Base-by-base conservation (phyloP, 2,113 vertebrate genomes). In the Lycaon pictus region DNA sequence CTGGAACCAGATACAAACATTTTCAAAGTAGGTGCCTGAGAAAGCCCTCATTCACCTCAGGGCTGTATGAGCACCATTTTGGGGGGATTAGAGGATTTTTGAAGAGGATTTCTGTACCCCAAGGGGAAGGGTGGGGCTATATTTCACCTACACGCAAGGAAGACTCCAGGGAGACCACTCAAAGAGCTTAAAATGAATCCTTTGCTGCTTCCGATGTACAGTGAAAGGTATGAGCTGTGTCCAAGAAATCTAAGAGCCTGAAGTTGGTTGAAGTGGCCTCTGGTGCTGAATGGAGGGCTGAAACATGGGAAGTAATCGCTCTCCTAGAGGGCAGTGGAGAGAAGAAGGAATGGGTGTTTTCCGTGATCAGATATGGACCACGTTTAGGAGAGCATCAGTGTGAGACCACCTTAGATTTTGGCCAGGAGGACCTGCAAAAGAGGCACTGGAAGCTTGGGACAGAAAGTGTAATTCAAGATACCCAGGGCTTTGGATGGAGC, bases 91-190 rank as follows among this genome's bases (percentile, higher is more conserved):
- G 71, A 93, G 56, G 29, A 37, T 20, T 77, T 93, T 63, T 67
- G 32, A 92, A 80, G 62, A 96, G 23, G 32, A 90, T 72, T 91
- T 93, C 71, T 97, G 86, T 3, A 88, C 48, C 35, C 76, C 74
- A 32, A 22, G 22, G 48, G 15, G 25, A 56, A 11, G 9, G 27
- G 0, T 5, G 48, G 11, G 55, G 23, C n/a, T 53, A 27, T 0
- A 25, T 32, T 79, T 93, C 7, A 56, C 37, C 29, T 3, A 67
- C 32, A 2, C 43, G 11, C 22, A 11, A 88, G 82, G 55, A 63
- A 43, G 37, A 85, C 72, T 86, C 43, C 5, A 29, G n/a, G 63
- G 27, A 22, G 53, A 56, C 48, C 2, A 48, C 25, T 76, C 51
- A 29, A 35, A 79, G 27, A 74, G 13, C 12, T 86, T 83, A 11